Evolutionary conservation across 2,797 vertebrate species (phyloP).

Genomic region (Rhabdomys pumilio): DNA sequence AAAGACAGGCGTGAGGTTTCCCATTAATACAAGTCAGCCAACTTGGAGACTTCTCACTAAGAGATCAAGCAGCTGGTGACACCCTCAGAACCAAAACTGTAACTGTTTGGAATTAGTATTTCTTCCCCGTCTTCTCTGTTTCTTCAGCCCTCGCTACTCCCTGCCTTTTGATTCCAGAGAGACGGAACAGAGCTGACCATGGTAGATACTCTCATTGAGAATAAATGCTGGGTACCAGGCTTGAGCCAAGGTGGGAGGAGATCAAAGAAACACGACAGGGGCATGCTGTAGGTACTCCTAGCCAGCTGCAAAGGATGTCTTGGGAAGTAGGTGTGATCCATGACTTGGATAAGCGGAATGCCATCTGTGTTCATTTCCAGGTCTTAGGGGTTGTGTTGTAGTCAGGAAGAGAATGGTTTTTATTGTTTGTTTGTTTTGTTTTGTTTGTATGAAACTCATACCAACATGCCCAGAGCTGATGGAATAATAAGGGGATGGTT

Average conservation of each 20-base stretch:
- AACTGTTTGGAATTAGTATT: background rate
- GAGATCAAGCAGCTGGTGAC: background rate
- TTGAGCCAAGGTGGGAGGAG: background rate
- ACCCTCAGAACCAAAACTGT: background rate
- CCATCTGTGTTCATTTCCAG: background rate
- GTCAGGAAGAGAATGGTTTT: background rate
- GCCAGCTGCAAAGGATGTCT: background rate
- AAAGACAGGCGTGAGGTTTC: background rate
- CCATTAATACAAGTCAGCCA: background rate
- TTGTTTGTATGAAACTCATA: background rate
- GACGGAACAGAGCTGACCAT: background rate
- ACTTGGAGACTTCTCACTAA: background rate
- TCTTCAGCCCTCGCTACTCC: too few relatives aligned
- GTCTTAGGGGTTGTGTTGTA: background rate
- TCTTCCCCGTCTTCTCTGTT: background rate
- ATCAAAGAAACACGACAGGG: background rate
- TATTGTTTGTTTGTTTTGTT: too few relatives aligned
- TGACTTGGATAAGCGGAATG: background rate
- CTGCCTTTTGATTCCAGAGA: background rate
- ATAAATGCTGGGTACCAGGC: background rate
- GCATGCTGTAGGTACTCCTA: background rate
- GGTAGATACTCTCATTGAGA: accelerated
- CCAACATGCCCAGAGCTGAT: background rate
- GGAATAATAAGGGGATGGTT: background rate
- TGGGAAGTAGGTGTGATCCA: background rate